Percentiles rank a stretch among this genome's conserved stretches.
Conservation (phyloP, 2,113 vertebrate genomes). For the Muntiacus muntjak region DNA sequence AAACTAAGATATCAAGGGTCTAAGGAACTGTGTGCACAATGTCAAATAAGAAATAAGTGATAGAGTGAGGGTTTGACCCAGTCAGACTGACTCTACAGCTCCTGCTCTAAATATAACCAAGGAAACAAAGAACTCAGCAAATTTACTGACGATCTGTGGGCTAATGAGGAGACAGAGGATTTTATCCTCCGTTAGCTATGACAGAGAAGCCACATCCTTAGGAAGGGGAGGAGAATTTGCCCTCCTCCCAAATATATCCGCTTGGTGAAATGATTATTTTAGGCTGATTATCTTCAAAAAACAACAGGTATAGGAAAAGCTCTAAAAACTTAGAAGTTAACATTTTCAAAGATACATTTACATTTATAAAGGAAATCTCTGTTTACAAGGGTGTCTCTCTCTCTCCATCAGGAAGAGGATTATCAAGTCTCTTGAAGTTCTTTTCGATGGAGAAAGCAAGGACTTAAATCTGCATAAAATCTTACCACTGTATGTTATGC, state of each 20-base stretch:
- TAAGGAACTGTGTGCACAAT: not conserved
- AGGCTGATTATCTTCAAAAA: not conserved
- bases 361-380: not conserved
- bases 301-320: not conserved
- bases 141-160: not conserved
- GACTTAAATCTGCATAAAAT: not conserved
- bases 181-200: not conserved
- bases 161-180: not conserved
- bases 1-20: not conserved
- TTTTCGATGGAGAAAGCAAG: not conserved
- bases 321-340: not conserved
- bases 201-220: not conserved
- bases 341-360: not conserved
- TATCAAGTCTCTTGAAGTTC: not conserved
- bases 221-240: not conserved
- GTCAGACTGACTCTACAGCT: not conserved
- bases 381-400: not conserved
- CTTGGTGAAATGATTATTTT: not conserved
- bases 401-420: not conserved
- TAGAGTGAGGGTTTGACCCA: not conserved
- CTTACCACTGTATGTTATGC: not conserved
- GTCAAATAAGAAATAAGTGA: not conserved
- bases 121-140: not conserved
- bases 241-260: not conserved
- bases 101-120: not conserved